Conservation (phyloP, 2,888 invertebrate genomes). For the Pachliopta kotzebuea region DNA sequence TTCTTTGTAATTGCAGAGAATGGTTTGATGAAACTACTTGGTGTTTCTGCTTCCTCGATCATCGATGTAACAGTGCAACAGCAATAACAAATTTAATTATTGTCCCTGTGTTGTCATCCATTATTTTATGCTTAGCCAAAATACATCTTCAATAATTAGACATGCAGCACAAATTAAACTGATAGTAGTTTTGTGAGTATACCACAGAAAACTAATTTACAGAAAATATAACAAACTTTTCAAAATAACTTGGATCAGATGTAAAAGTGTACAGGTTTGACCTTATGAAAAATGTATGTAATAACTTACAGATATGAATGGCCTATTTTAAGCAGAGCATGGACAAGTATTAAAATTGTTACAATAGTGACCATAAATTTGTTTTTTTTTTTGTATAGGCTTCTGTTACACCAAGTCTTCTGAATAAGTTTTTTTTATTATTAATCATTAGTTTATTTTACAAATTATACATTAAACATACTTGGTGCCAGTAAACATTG, state of each 20-base stretch:
- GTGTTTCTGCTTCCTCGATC: slow-evolving; percentile 95
- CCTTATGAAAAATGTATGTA: too few species aligned
- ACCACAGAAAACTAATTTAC: slow-evolving; percentile 16
- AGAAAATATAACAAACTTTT: slow-evolving; percentile 4
- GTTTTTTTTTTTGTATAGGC: too few species aligned
- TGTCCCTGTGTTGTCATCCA: slow-evolving; percentile 47
- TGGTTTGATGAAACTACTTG: slow-evolving; percentile 90
- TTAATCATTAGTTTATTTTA: too few species aligned
- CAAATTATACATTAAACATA: too few species aligned
- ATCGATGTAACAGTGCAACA: slow-evolving; percentile 87
- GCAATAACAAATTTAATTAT: slow-evolving; percentile 49
- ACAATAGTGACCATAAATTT: too few species aligned
- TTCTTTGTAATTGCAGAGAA: slow-evolving; percentile 78
- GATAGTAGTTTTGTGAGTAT: slow-evolving; percentile 10
- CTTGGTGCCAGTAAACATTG: too few species aligned
- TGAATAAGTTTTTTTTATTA: too few species aligned
- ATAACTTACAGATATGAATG: too few species aligned
- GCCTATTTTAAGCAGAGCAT: too few species aligned
- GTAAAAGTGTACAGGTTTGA: neutral
- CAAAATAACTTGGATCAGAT: neutral
- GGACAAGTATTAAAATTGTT: too few species aligned
- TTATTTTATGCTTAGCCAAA: slow-evolving; percentile 44
- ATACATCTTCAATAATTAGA: slow-evolving; percentile 45
- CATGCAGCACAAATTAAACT: slow-evolving; percentile 27
- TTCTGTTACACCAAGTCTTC: too few species aligned